Evolutionary conservation across 2,888 invertebrate genomes (phyloP), one percentile per base, ranked within the genome.

Genomic region (Macropis europaea): DNA sequence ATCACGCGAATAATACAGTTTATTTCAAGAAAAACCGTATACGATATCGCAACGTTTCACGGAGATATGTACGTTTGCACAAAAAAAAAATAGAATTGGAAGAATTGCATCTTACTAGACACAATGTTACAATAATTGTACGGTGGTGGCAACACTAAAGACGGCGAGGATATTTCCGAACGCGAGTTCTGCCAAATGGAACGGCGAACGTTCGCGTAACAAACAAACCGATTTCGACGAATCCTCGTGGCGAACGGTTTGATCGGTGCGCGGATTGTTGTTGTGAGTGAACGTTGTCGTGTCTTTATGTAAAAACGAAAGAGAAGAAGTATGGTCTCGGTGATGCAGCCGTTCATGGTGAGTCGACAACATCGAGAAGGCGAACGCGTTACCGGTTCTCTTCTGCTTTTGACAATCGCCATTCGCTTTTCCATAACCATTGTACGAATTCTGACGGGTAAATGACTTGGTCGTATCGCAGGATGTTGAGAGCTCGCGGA

Each of bases 401-500:
- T 73, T 63, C 56, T 70, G 56, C 53, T 64, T 81, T 76, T 70
- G 73, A 77, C 69, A 66, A 75, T 76, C 47, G 24, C 34, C 22
- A 47, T 30, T 42, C 59, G 26, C 36, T 48, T 61, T 36, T 30
- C n/a, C 50, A 59, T 48, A 63, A 22, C 22, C 19, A 59, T 30
- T 26, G 1, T 40, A 17, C n/a, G 45, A 43, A 57, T 54, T 30
- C 15, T n/a, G 53, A 52, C 50, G n/a, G 67, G 9, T 42, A 40
- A 48, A 62, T 61, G 53, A 70, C 19, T 34, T 47, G 48, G 52
- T 59, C 69, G 32, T 82, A 85, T 91, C 91, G 83, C 91, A 95
- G 95, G 95, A 95, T 91, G 94, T 95, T 84, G 96, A 96, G 91
- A 95, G 95, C 91, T 95, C 94, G 73, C 93, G 95, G 84, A 94